These are phyloP conservation scores for Polylopha cassiicola DNA, from an alignment of 2,888 invertebrate species.

Conservation along the genomic window DNA sequence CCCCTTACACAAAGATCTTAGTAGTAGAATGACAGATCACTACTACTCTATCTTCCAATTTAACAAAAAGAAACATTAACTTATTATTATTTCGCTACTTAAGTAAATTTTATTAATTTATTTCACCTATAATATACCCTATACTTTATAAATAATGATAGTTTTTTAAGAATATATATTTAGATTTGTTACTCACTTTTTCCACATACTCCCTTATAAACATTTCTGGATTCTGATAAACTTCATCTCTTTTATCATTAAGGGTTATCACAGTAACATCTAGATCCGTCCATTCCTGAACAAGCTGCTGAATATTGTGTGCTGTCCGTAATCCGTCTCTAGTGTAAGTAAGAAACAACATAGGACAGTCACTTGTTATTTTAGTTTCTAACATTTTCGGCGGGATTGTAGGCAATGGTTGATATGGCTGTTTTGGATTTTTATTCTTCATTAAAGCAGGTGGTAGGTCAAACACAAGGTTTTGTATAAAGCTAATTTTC, in stretches of 20 bases:
- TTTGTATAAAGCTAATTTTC: conserved; percentile 55
- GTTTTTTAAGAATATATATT: not conserved
- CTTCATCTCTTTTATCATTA: conserved; percentile 66
- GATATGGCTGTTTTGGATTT: conserved; percentile 45
- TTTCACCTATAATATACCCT: too few species aligned
- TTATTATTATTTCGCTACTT: too few species aligned
- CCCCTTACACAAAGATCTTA: too few species aligned
- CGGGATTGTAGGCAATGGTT: conserved; percentile 34
- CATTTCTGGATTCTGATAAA: conserved; percentile 73
- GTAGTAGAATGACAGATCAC: too few species aligned
- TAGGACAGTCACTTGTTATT: conserved; percentile 45
- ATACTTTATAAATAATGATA: not conserved
- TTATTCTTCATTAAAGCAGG: conserved; percentile 58
- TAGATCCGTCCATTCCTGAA: conserved; percentile 60
- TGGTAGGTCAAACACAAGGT: conserved; percentile 57
- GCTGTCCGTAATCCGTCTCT: conserved; percentile 72
- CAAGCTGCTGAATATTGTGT: conserved; percentile 64
- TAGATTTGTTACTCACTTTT: conserved; percentile 52
- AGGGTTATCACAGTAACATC: conserved; percentile 61
- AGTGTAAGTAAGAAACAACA: conserved; percentile 72
- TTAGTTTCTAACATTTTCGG: conserved; percentile 34
- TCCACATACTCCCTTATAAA: conserved; percentile 76
- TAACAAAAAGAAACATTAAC: too few species aligned
- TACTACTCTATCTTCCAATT: too few species aligned
- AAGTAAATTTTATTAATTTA: too few species aligned